Evolutionary conservation across 2,888 invertebrate genomes (phyloP).

Genomic region (Nomada hirtipes): DNA sequence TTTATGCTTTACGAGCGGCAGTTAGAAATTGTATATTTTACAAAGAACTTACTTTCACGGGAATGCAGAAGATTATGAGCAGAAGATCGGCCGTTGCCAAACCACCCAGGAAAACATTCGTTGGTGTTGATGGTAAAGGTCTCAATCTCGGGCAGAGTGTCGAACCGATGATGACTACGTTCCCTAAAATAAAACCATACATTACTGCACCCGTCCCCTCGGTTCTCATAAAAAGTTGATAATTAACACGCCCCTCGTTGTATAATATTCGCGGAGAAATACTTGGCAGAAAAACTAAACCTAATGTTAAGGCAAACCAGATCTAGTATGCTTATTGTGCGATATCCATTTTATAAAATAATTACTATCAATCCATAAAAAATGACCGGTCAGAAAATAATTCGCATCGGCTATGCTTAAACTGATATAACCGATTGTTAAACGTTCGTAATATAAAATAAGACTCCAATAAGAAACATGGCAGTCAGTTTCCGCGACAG

Average conservation of each 20-base stretch:
- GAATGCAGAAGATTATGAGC: conserved; percentile 89
- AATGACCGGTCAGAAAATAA: neutral
- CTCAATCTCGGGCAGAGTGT: conserved; percentile 82
- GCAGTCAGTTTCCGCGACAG: neutral
- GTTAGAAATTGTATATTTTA: neutral
- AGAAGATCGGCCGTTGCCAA: conserved; percentile 89
- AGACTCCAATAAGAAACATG: neutral
- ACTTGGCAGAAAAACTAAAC: no score
- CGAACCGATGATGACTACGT: conserved; percentile 85
- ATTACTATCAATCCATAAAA: neutral
- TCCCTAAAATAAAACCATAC: conserved; percentile 75
- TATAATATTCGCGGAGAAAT: neutral
- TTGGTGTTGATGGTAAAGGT: conserved; percentile 83
- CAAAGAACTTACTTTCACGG: conserved; percentile 87
- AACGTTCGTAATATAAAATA: no score
- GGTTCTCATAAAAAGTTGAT: conserved; percentile 26
- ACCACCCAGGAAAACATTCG: conserved; percentile 89
- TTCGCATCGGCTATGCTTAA: no score
- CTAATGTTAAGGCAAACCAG: neutral
- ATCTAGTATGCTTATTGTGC: no score
- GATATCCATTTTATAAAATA: no score
- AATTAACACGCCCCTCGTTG: neutral
- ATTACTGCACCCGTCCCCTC: neutral
- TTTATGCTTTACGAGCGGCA: no score
- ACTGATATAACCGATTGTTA: no score